phyloP scores from a whole-genome alignment of 2,113 vertebrate genomes.

The Tylochromis polylepis region DNA sequence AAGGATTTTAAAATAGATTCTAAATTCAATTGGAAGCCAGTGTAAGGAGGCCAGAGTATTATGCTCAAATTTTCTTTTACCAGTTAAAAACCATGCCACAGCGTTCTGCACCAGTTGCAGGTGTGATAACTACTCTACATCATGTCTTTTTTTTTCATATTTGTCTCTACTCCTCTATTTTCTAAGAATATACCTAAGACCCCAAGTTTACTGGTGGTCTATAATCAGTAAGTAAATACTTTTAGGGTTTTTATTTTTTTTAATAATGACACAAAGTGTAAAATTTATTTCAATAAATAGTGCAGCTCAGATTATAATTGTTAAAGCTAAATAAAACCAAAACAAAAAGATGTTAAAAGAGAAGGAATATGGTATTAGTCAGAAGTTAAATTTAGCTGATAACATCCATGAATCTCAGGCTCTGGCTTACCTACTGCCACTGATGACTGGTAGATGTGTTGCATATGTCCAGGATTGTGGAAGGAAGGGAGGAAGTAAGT shows the following conservation, averaged over 20 bases:
- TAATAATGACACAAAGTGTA: too few relatives aligned
- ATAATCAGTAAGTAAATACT: neutral
- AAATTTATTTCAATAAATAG: too few relatives aligned
- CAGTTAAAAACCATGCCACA: too few relatives aligned
- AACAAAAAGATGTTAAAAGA: neutral
- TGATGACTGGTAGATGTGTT: neutral
- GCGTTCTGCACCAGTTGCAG: too few relatives aligned
- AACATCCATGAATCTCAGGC: neutral
- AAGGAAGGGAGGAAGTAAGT: neutral
- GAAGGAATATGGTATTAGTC: fast-evolving
- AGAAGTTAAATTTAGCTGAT: neutral
- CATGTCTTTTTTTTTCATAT: neutral
- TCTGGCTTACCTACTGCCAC: neutral
- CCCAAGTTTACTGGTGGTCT: neutral
- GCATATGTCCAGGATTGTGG: neutral
- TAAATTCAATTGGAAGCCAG: too few relatives aligned
- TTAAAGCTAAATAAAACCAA: neutral
- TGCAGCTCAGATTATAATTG: neutral
- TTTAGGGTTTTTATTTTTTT: too few relatives aligned
- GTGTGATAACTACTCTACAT: neutral
- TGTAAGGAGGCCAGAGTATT: too few relatives aligned
- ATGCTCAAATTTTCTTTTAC: too few relatives aligned
- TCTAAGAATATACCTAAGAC: neutral
- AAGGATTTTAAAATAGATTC: too few relatives aligned
- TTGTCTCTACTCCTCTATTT: neutral